These are phyloP conservation scores for Nyctalus aviator DNA, from an alignment of 2,797 vertebrate species.

Conservation along the genomic window DNA sequence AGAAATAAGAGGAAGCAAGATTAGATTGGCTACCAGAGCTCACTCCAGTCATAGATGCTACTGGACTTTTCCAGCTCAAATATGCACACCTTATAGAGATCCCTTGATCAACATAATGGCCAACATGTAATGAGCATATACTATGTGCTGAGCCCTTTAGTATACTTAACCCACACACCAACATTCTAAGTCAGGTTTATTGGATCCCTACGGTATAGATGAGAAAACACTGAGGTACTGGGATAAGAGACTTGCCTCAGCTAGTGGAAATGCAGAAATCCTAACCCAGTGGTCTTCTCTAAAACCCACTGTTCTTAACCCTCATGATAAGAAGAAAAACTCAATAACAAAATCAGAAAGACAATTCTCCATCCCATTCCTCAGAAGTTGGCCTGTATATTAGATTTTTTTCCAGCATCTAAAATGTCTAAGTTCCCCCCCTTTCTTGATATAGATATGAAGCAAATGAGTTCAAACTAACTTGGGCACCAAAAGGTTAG, in stretches of 20 bases:
- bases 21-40: background rate
- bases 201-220: background rate
- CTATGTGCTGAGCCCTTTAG: background rate
- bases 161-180: background rate
- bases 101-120: background rate
- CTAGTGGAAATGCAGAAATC: background rate
- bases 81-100: background rate
- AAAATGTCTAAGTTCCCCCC: background rate
- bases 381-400: background rate
- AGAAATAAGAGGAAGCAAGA: background rate
- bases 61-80: background rate
- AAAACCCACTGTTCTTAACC: background rate
- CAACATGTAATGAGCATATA: background rate
- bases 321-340: background rate
- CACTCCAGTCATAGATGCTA: background rate
- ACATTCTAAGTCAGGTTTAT: background rate
- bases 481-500: background rate
- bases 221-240: background rate
- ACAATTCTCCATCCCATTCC: background rate
- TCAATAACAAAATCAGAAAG: background rate
- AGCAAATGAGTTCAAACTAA: constrained; percentile 27
- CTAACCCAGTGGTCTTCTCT: background rate
- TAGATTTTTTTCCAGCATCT: background rate
- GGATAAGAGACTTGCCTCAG: background rate
- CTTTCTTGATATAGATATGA: background rate